Base-by-base conservation (phyloP, 2,113 vertebrate genomes). In the Clarias gariepinus region DNA sequence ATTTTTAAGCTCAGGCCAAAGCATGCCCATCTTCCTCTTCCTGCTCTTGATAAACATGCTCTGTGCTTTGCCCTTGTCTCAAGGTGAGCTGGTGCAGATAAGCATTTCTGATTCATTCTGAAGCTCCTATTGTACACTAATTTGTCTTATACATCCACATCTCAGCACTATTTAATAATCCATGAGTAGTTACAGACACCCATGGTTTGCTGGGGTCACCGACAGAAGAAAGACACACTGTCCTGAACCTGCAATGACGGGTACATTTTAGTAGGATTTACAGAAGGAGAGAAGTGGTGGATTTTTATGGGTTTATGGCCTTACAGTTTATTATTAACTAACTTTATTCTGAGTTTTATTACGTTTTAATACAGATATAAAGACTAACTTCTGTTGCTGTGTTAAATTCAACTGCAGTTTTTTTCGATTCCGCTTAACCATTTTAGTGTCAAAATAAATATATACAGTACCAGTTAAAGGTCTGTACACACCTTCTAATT, bases 101-200 rank as follows among this genome's bases (percentile, higher is more conserved):
- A 41, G 61, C 89, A 73, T 78, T 89, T 91, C 89, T 91, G 2
- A 53, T 61, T 33, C 1, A 47, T 79, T 18, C 73, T 15, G 1
- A 82, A 91, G 87, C 71, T 81, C 15, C 11, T 30, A 28, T 61
- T 86, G 84, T 79, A 73, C 30, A 86, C 21, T 76, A 21, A 82
- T 77, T 52, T 13, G 18, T n/a, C 18, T 64, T 80, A 18, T 85
- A 66, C 85, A 85, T 87, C 18, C 60, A 19, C 16, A 81, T 93
- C 91, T 94, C 92, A 90, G 87, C 91, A 36, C 89, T 28, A 52
- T 25, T 87, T 93, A 90, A 94, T 95, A 89, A 92, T 82, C 28
- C 23, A 23, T 55, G 18, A 36, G 7, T 1, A 71, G 30, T 8
- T 47, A 47, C 47, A 47, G 47, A 47, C 47, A 47, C 47, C 47